Conservation (phyloP, 1,140 invertebrate species). For the Nebria ingens region DNA sequence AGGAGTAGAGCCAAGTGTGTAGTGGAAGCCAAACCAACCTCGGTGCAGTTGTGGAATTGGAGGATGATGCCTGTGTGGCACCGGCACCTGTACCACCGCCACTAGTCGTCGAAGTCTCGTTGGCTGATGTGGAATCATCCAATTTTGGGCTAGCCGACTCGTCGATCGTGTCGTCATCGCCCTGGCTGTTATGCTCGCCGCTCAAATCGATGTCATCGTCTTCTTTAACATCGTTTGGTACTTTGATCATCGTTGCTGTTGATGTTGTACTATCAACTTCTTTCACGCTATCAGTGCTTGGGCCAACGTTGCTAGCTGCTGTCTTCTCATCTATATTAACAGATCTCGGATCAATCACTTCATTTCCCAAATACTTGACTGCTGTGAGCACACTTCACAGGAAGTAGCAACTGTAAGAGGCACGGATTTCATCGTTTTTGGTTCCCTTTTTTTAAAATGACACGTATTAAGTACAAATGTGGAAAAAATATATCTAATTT, state of each 20-base stretch:
- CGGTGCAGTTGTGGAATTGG: not conserved
- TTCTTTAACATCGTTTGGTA: slow-evolving; percentile 11
- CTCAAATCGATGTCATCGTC: slow-evolving; percentile 11
- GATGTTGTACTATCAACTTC: slow-evolving; percentile 15
- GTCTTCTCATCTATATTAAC: slow-evolving; percentile 25
- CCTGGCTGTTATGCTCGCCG: slow-evolving; percentile 4
- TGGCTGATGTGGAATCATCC: slow-evolving; percentile 3
- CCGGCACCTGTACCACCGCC: slow-evolving; percentile 9
- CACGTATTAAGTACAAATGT: no score
- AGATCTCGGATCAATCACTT: slow-evolving; percentile 18
- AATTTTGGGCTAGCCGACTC: slow-evolving; percentile 10
- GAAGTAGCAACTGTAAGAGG: not conserved
- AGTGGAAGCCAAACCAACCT: slow-evolving; percentile 9
- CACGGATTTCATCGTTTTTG: not conserved
- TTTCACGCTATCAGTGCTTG: slow-evolving; percentile 14
- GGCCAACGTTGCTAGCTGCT: slow-evolving; percentile 13
- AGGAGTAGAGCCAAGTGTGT: slow-evolving; percentile 4
- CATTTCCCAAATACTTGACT: not conserved
- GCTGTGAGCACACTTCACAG: slow-evolving; percentile 2
- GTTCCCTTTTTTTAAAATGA: no score
- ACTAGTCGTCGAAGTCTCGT: slow-evolving; percentile 8
- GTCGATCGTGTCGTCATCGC: slow-evolving; percentile 15
- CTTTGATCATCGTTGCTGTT: slow-evolving; percentile 12
- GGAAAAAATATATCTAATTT: no score
- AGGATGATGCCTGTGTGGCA: slow-evolving; percentile 9